Conservation (phyloP, 2,797 vertebrate genomes). For the Acanthurus leucopareius region DNA sequence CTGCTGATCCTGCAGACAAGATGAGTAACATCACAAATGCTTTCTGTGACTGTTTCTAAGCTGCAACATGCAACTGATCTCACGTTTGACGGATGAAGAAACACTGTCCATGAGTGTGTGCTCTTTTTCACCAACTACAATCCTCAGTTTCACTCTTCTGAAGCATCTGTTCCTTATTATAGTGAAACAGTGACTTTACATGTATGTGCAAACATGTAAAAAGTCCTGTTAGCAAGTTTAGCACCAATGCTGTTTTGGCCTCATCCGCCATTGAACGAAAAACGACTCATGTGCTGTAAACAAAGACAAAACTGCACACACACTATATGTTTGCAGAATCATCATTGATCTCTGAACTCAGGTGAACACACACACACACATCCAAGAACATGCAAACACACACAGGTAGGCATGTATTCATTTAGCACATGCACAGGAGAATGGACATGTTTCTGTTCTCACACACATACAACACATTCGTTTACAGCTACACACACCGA, state of each 20-base stretch:
- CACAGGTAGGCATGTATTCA: neutral
- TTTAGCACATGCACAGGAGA: neutral
- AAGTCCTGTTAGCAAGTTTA: too few species aligned
- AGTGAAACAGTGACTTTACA: too few species aligned
- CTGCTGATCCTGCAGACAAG: neutral
- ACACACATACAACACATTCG: neutral
- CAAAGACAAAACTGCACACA: too few species aligned
- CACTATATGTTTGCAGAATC: neutral
- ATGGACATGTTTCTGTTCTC: neutral
- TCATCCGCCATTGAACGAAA: too few species aligned
- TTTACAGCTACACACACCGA: neutral
- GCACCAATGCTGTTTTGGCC: too few species aligned
- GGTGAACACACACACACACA: neutral
- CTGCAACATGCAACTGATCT: slow-evolving; percentile 10
- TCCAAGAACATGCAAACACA: neutral
- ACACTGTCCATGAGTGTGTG: neutral
- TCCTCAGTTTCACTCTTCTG: too few species aligned
- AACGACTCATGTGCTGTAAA: too few species aligned
- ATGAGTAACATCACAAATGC: neutral
- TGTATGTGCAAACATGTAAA: too few species aligned
- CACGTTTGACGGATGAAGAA: neutral
- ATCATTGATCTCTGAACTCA: too few species aligned
- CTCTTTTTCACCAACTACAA: neutral
- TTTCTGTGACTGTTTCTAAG: slow-evolving; percentile 4
- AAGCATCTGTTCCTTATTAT: too few species aligned